Conservation (phyloP, 2,113 vertebrate genomes). For the Mobula birostris region DNA sequence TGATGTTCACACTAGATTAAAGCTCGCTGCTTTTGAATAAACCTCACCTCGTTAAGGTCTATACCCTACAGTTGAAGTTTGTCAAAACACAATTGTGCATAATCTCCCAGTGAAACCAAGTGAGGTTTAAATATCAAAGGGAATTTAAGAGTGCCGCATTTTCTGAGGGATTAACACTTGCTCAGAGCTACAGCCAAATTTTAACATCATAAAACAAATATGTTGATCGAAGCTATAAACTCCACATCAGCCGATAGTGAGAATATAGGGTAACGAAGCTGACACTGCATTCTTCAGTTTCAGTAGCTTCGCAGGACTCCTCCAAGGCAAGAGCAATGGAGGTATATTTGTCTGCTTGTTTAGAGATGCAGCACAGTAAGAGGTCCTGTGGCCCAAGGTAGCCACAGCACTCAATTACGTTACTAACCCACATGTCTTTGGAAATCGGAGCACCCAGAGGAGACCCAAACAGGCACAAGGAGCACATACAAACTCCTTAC, state of each 20-base stretch:
- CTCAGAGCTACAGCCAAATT: not conserved
- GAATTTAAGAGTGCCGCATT: not conserved
- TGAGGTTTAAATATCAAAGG: not conserved
- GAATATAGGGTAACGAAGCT: not conserved
- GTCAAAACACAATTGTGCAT: not conserved
- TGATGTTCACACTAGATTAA: not conserved
- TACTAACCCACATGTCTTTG: no score
- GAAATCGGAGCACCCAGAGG: no score
- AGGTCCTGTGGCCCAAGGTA: no score
- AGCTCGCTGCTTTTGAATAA: not conserved
- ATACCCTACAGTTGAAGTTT: not conserved
- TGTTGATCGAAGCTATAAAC: not conserved
- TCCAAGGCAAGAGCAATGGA: not conserved
- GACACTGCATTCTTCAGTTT: not conserved
- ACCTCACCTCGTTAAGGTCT: not conserved
- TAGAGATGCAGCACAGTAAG: no score
- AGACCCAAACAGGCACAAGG: no score
- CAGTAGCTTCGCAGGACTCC: not conserved
- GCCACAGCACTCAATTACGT: no score
- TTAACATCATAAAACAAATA: not conserved
- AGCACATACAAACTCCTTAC: no score
- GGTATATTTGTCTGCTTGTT: not conserved
- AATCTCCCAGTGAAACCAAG: not conserved
- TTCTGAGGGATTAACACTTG: not conserved
- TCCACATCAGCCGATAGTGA: not conserved